These are phyloP conservation scores for human DNA, from an alignment of 2,113 vertebrate genomes.

Conservation along the genomic window DNA sequence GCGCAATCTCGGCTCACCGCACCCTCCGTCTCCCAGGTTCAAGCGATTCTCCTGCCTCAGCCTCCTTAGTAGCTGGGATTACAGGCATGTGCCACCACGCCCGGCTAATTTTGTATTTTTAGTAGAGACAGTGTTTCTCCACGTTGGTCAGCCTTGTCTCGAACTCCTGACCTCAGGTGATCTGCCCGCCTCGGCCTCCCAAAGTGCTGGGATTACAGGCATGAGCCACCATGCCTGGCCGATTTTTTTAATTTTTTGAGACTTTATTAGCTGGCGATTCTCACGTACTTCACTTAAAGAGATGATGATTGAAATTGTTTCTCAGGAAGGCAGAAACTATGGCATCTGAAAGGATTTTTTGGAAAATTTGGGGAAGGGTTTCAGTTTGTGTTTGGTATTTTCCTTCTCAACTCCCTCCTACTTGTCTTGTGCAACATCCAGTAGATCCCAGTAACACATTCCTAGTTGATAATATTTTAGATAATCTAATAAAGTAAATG, in stretches of 20 bases:
- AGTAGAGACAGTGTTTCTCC: too few relatives aligned
- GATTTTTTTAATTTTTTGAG: background rate
- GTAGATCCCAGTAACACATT: background rate
- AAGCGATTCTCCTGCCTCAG: too few relatives aligned
- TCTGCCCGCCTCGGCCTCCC: too few relatives aligned
- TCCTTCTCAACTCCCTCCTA: background rate
- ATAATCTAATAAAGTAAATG: background rate
- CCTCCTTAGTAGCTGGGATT: too few relatives aligned
- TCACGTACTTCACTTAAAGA: background rate
- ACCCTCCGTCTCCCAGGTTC: too few relatives aligned
- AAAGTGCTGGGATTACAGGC: too few relatives aligned
- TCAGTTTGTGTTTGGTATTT: background rate
- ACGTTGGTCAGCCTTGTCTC: too few relatives aligned
- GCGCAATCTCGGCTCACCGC: too few relatives aligned
- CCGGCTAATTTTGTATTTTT: too few relatives aligned
- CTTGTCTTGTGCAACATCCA: background rate
- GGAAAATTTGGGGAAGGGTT: background rate
- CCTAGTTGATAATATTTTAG: background rate
- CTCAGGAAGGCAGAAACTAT: background rate
- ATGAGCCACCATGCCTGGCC: too few relatives aligned
- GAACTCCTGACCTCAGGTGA: too few relatives aligned
- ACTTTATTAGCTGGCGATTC: background rate
- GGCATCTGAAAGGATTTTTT: background rate
- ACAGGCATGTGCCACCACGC: too few relatives aligned
- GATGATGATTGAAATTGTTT: background rate